Evolutionary conservation across 2,888 invertebrate species (phyloP).

Genomic region (Epistrophe eligans): DNA sequence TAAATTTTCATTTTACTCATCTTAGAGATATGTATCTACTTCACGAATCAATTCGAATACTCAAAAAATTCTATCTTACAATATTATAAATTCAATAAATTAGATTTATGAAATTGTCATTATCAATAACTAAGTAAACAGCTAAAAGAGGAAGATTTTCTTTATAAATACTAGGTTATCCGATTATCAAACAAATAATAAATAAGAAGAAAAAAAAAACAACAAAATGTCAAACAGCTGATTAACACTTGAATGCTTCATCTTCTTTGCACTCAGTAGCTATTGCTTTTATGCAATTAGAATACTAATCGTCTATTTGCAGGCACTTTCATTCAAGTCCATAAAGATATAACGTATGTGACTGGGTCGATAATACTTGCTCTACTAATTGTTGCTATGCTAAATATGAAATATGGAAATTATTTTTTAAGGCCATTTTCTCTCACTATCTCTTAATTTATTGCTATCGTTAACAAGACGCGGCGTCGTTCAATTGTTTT

Average conservation of each 20-base stretch:
- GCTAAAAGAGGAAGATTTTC: constrained; percentile 2
- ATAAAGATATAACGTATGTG: neutral
- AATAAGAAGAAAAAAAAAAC: neutral
- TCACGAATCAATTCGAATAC: neutral
- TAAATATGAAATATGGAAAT: neutral
- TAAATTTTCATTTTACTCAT: neutral
- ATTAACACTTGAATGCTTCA: constrained; percentile 40
- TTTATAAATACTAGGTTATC: constrained; percentile 7
- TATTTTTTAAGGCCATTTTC: neutral
- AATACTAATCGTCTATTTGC: constrained; percentile 49
- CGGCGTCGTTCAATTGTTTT: too few species aligned
- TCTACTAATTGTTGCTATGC: neutral
- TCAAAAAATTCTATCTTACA: neutral
- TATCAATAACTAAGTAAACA: constrained; percentile 6
- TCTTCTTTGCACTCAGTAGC: constrained; percentile 21
- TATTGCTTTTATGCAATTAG: constrained; percentile 41
- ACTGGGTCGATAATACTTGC: neutral
- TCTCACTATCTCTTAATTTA: neutral
- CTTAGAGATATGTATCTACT: neutral
- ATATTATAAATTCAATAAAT: neutral
- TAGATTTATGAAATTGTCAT: neutral
- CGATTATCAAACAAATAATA: constrained; percentile 22
- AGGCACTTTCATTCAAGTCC: neutral
- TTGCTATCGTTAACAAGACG: neutral
- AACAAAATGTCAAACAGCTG: constrained; percentile 43